Base-by-base conservation (phyloP, 2,797 vertebrate species). In the Lithobates sylvaticus region DNA sequence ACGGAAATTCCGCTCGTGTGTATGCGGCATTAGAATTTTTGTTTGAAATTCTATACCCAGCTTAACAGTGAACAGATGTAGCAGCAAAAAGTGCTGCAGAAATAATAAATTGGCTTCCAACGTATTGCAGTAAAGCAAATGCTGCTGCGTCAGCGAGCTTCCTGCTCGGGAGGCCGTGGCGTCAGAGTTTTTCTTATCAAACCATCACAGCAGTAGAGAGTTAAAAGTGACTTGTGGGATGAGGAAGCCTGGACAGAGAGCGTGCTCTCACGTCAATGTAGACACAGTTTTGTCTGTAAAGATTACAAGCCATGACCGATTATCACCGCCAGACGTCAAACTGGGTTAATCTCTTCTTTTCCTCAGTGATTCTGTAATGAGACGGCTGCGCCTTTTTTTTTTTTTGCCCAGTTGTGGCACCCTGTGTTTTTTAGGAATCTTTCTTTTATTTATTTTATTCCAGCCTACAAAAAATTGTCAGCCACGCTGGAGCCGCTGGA, bases 301-400 rank as follows among this genome's bases (percentile, higher is more conserved):
- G 79, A 86, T 86, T 86, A 82, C 44, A 78, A 76, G 65, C 73
- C 50, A 58, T 78, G 85, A 83, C 85, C 74, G 79, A 86, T 86
- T 86, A 82, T 71, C 74, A 71, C 79, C 58, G 68, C 85, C 85
- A 73, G 85, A 86, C 85, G 85, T 86, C 85, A 86, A 86, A 86
- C 79, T 86, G 85, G 85, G 85, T 82, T 86, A 86, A 86, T 86
- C 85, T 76, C 79, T 70, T 86, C 79, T 86, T 86, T 82, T 83
- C 85, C 79, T 72, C 85, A 77, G 79, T 82, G 79, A 78, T 83
- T 83, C 79, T 65, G 67, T 71, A 83, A 83, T 76, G 79, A 83
- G 85, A 67, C 75, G 76, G 74, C 78, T 82, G 79, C 21, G 75
- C 74, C 61, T 76, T 77, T 82, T 36, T 36, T 36, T 36, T 54